Conservation (phyloP, 2,797 vertebrate species). For the Catamblyrhynchus diadema region DNA sequence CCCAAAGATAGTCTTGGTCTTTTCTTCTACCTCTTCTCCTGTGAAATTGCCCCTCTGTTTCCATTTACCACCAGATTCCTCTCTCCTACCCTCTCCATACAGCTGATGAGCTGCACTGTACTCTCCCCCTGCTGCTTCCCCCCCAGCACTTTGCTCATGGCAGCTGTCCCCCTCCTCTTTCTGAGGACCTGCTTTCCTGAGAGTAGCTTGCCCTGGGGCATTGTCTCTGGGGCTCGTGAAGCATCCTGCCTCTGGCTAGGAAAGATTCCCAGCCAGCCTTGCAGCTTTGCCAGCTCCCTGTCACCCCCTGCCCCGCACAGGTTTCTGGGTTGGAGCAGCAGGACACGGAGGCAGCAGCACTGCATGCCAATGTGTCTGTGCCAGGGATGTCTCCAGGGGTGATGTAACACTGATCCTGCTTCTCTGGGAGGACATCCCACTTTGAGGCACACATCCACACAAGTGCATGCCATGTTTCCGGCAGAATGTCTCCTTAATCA, state of each 20-base stretch:
- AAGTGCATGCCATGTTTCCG: neutral
- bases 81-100: neutral
- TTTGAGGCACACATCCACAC: neutral
- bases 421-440: neutral
- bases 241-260: neutral
- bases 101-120: neutral
- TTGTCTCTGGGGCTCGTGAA: neutral
- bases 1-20: neutral
- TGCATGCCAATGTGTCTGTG: fast-evolving
- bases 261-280: neutral
- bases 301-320: neutral
- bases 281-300: neutral
- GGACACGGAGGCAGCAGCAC: fast-evolving
- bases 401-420: neutral
- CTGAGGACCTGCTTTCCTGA: neutral
- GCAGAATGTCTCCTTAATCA: neutral
- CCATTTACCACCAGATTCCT: neutral
- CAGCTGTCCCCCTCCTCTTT: neutral
- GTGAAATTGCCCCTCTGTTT: conserved; percentile 8
- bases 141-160: neutral
- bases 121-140: neutral
- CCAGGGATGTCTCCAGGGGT: neutral
- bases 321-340: fast-evolving
- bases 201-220: fast-evolving
- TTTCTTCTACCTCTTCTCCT: neutral